Conservation (phyloP, 2,797 vertebrate species). For the Parauchenoglanis punctatus region DNA sequence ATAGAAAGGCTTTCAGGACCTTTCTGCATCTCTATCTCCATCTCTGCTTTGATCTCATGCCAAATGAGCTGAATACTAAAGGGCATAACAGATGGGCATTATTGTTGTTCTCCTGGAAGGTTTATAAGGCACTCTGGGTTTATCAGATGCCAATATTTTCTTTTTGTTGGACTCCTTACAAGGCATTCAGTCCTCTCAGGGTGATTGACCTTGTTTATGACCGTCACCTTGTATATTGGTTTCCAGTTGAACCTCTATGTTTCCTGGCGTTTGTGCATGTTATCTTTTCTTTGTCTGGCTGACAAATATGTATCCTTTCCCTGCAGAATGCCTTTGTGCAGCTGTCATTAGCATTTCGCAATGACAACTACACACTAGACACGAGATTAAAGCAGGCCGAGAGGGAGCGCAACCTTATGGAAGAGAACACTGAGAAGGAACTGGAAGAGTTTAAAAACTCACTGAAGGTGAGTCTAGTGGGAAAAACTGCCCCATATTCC, state of each 20-base stretch:
- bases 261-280: slow-evolving; percentile 10
- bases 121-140: slow-evolving; percentile 24
- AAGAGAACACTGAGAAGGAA: slow-evolving; percentile 95
- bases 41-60: slow-evolving; percentile 42
- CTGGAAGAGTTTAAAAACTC: slow-evolving; percentile 92
- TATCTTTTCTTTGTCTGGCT: neutral
- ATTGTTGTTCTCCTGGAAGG: neutral
- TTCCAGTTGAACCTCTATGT: slow-evolving; percentile 2
- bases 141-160: slow-evolving; percentile 8
- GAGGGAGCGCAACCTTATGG: slow-evolving; percentile 92
- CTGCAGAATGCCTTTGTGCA: slow-evolving; percentile 95
- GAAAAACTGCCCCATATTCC: neutral
- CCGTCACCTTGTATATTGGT: neutral
- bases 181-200: neutral
- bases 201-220: slow-evolving; percentile 34
- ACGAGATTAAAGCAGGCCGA: slow-evolving; percentile 92
- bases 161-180: slow-evolving; percentile 21
- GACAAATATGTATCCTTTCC: slow-evolving; percentile 2
- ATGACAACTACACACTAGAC: slow-evolving; percentile 97
- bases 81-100: neutral
- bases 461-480: slow-evolving; percentile 81
- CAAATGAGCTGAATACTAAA: slow-evolving; percentile 14
- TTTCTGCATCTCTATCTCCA: slow-evolving; percentile 50
- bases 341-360: slow-evolving; percentile 96
- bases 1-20: slow-evolving; percentile 58